These are phyloP conservation scores for Catharus fuscescens DNA, from an alignment of 2,113 vertebrate genomes.

Conservation along the genomic window DNA sequence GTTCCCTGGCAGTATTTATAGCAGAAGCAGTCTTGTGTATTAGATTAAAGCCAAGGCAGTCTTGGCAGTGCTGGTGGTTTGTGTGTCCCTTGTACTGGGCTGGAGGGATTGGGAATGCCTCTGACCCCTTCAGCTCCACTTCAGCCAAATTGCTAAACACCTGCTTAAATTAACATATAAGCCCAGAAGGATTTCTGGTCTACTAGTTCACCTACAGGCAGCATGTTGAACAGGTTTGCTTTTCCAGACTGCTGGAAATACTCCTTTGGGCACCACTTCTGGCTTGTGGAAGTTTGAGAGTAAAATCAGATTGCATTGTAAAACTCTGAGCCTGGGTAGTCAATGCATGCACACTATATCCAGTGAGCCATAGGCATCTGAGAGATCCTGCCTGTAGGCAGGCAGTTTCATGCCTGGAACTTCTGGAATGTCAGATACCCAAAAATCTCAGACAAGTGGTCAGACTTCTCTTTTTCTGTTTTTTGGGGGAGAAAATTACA, in stretches of 20 bases:
- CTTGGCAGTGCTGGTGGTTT: background rate
- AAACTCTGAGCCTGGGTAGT: background rate
- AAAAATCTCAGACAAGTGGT: background rate
- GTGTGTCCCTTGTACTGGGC: background rate
- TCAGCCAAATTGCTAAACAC: background rate
- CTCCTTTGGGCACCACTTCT: background rate
- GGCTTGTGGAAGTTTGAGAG: background rate
- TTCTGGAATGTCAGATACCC: background rate
- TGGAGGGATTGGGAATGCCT: background rate
- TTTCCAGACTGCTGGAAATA: background rate
- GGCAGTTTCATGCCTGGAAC: background rate
- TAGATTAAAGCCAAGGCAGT: background rate
- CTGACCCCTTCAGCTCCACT: background rate
- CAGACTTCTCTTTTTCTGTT: background rate
- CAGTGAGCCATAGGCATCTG: background rate
- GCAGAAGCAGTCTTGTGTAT: background rate
- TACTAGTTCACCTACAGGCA: background rate
- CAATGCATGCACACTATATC: fast-evolving
- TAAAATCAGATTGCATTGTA: background rate
- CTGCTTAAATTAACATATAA: background rate
- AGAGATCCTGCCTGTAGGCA: background rate
- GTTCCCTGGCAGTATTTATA: conserved; percentile 1
- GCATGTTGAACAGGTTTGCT: background rate
- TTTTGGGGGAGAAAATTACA: background rate
- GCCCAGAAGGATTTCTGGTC: background rate